phyloP scores from a whole-genome alignment of 2,888 invertebrate species.

The Drosophila seclusa region DNA sequence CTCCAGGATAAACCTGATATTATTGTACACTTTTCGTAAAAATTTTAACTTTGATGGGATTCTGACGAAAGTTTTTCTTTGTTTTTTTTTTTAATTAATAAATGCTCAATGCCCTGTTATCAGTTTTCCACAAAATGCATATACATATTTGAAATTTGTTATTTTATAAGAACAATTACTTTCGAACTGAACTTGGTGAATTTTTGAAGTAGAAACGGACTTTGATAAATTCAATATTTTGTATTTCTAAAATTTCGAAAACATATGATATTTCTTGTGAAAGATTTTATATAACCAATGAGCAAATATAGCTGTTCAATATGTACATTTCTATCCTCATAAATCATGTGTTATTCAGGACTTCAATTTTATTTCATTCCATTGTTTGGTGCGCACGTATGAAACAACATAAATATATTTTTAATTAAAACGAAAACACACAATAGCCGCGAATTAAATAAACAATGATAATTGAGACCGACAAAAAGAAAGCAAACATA shows the following conservation, averaged over 20 bases:
- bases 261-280: not conserved
- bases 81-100: not conserved
- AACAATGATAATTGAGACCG: conserved; percentile 74
- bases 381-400: conserved; percentile 31
- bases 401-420: conserved; percentile 58
- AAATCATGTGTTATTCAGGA: conserved; percentile 40
- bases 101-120: not conserved
- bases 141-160: not conserved
- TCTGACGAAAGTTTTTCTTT: not conserved
- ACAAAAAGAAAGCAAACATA: conserved; percentile 69
- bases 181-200: not conserved
- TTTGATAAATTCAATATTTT: not conserved
- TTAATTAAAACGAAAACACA: conserved; percentile 74
- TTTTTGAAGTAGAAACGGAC: not conserved
- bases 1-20: not conserved
- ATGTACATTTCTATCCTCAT: not conserved
- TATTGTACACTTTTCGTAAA: not conserved
- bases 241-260: not conserved
- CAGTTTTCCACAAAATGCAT: not conserved
- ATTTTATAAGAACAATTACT: not conserved
- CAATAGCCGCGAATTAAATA: conserved; percentile 73
- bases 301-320: conserved; percentile 6
- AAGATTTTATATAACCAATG: not conserved
- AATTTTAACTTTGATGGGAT: conserved; percentile 6
- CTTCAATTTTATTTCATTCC: conserved; percentile 47